phyloP scores from a whole-genome alignment of 2,888 invertebrate genomes.

The Colostygia pectinataria region DNA sequence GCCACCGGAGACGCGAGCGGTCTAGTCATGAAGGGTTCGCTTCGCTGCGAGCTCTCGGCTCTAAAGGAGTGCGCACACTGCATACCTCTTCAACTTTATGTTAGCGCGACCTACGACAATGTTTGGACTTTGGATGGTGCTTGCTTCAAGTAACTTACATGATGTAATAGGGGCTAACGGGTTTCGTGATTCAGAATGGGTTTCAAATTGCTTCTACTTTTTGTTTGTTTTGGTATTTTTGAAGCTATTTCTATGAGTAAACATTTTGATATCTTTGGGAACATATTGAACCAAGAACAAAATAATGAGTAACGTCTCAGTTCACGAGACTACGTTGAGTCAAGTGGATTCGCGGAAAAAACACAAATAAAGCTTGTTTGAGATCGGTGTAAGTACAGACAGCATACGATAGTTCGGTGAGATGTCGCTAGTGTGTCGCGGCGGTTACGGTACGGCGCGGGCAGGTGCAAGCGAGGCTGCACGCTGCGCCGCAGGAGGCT shows the following conservation, averaged over 20 bases:
- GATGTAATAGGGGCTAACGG: conserved; percentile 31
- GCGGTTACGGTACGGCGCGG: conserved; percentile 61
- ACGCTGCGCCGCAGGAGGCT: conserved; percentile 75
- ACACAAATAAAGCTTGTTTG: not conserved
- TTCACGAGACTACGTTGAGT: conserved; percentile 6
- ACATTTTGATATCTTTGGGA: too few relatives aligned
- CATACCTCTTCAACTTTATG: conserved; percentile 14
- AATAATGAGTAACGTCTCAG: not conserved
- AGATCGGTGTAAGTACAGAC: conserved; percentile 19
- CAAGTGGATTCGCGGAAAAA: not conserved
- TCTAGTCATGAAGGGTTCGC: conserved; percentile 26
- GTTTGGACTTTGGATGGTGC: conserved; percentile 30
- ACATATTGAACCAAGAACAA: not conserved
- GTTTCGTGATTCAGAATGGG: conserved; percentile 23
- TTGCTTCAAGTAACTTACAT: conserved; percentile 23
- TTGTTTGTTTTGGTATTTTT: conserved; percentile 1
- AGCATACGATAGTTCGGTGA: conserved; percentile 39
- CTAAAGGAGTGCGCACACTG: conserved; percentile 19
- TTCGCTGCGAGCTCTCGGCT: conserved; percentile 21
- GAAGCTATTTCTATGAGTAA: not conserved
- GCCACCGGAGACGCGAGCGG: conserved; percentile 26
- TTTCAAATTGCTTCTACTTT: conserved; percentile 15
- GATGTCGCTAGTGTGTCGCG: conserved; percentile 65
- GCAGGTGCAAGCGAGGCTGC: conserved; percentile 79
- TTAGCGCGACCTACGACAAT: conserved; percentile 42